Conservation (phyloP, 2,888 invertebrate genomes). For the Tortrix viridana region DNA sequence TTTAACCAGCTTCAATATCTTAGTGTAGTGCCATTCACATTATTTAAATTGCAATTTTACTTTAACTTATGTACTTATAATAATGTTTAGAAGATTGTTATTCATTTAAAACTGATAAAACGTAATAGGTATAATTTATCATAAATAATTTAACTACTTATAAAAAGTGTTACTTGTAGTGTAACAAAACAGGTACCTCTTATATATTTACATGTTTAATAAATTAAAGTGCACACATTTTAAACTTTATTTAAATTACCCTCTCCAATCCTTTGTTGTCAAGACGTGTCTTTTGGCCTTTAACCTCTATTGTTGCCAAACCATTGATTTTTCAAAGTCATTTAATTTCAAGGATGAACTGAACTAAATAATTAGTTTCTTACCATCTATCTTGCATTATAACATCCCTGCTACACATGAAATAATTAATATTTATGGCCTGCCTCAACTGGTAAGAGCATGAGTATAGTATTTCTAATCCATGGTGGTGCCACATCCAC, state of each 20-base stretch:
- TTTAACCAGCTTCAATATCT: not conserved
- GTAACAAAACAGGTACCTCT: conserved; percentile 31
- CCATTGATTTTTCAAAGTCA: no score
- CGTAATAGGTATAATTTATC: conserved; percentile 21
- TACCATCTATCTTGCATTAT: no score
- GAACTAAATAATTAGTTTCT: no score
- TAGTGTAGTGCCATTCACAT: conserved; percentile 1
- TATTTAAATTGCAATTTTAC: conserved; percentile 2
- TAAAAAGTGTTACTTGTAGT: conserved; percentile 23
- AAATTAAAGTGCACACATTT: conserved; percentile 75
- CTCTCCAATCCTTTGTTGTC: not conserved
- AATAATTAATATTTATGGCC: no score
- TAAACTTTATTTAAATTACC: conserved; percentile 41
- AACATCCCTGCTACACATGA: no score
- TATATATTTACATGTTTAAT: conserved; percentile 53
- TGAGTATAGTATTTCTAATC: no score
- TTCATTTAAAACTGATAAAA: conserved; percentile 22
- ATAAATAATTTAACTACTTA: conserved; percentile 23
- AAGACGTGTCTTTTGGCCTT: not conserved
- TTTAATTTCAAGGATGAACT: no score
- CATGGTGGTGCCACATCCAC: no score
- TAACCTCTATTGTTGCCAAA: no score
- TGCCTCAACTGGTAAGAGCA: no score
- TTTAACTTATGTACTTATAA: conserved; percentile 4
- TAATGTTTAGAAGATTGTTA: conserved; percentile 28